Base-by-base conservation (phyloP, 2,888 invertebrate genomes). In the Erpobdella octoculata region DNA sequence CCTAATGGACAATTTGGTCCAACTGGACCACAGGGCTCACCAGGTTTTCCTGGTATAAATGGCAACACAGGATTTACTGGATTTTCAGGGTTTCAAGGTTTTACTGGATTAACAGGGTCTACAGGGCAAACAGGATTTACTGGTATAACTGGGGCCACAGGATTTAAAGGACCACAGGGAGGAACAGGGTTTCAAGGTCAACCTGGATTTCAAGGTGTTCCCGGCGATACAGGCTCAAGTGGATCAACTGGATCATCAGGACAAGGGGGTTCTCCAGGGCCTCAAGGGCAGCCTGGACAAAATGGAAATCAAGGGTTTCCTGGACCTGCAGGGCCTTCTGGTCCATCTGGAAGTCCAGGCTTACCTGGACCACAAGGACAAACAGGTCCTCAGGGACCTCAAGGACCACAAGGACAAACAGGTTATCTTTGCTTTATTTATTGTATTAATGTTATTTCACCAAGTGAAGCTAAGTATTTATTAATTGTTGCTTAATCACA, bases 1-100 rank as follows among this genome's bases (percentile, higher is more conserved):
- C 38, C 37, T 37, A 25, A 33, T 15, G 75, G 75, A 53, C 41
- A 41, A 48, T 31, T 36, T 35, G 75, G 75, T 38, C 74, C 62
- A 65, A 15, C 41, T 18, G 74, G 74, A 46, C 69, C 70, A 38
- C 33, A 37, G n/a, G 74, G 75, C 36, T 64, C 73, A 9, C 15
- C 62, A 18, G 75, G 75, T n/a, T 37, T 53, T 48, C 46, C 72
- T 25, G 75, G 75, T 37, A 69, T 21, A 21, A 35, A 72, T 46
- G 74, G 75, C 48, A 37, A 53, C 21, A 46, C 62, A 59, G 75
- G 75, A 61, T 25, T 61, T 37, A 48, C 67, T 61, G 74, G 65
- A 62, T 48, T 62, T 18, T 21, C 64, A 38, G 75, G 75, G 37
- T 59, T 72, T 18, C 59, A 48, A 33, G 75, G 75, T 36, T 67